Conservation (phyloP, 2,797 vertebrate species). For the Parambassis ranga region DNA sequence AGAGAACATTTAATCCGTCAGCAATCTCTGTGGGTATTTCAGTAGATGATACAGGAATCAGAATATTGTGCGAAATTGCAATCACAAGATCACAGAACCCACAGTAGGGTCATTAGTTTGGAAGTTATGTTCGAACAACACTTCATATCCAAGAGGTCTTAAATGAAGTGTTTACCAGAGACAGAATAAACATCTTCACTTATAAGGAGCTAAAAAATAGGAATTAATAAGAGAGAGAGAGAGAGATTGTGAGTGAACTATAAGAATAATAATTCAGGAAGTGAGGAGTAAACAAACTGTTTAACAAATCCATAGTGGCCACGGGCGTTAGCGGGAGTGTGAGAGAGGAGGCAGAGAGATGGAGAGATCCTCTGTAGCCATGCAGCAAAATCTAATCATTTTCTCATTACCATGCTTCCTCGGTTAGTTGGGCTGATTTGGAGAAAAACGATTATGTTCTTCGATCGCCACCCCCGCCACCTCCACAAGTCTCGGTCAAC, state of each 20-base stretch:
- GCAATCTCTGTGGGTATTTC: too few species aligned
- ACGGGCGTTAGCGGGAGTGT: neutral
- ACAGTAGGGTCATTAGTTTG: neutral
- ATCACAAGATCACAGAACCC: neutral
- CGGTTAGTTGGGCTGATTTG: constrained; percentile 63
- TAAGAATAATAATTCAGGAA: neutral
- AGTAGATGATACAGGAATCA: too few species aligned
- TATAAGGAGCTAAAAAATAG: neutral
- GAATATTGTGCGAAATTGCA: neutral
- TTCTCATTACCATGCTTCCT: constrained; percentile 63
- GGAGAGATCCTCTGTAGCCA: constrained; percentile 25
- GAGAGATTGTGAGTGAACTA: neutral
- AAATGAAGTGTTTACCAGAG: neutral
- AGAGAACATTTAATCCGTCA: too few species aligned
- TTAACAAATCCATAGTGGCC: constrained; percentile 30
- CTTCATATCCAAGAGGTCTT: neutral
- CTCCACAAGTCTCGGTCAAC: constrained; percentile 21
- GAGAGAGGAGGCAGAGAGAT: constrained; percentile 1
- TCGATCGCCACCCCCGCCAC: constrained; percentile 25
- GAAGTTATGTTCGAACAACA: neutral
- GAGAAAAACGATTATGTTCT: constrained; percentile 62
- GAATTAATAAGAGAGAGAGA: neutral
- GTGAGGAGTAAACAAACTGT: constrained; percentile 25
- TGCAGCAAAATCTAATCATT: constrained; percentile 65
- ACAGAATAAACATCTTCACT: neutral